Conservation (phyloP, 2,888 invertebrate genomes). For the Ephialtes manifestator region DNA sequence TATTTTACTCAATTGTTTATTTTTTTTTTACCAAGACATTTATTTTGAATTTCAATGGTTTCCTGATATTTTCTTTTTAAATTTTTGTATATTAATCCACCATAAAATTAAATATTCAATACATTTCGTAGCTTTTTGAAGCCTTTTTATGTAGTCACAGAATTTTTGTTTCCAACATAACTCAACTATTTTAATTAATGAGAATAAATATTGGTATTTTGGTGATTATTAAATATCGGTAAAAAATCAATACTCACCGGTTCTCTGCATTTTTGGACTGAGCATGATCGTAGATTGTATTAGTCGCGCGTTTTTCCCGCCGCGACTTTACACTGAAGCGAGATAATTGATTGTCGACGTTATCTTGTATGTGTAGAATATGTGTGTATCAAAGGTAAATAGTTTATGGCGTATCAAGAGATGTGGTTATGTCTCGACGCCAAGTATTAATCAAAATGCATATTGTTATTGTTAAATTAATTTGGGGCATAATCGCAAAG, state of each 20-base stretch:
- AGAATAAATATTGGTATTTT: no score
- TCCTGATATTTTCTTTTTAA: no score
- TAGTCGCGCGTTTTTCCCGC: slow-evolving; percentile 26
- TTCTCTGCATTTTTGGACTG: slow-evolving; percentile 95
- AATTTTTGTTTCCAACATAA: no score
- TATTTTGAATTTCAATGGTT: no score
- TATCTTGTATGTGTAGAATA: slow-evolving; percentile 48
- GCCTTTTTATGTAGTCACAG: no score
- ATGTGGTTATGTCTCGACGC: not conserved
- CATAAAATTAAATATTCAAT: no score
- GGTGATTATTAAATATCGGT: not conserved
- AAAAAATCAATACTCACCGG: slow-evolving; percentile 81
- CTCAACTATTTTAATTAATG: no score
- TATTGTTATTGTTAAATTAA: slow-evolving; percentile 39
- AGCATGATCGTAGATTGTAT: slow-evolving; percentile 87
- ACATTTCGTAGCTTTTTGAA: no score
- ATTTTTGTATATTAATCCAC: no score
- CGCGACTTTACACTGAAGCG: slow-evolving; percentile 37
- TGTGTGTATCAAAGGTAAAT: slow-evolving; percentile 41
- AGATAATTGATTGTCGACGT: slow-evolving; percentile 64
- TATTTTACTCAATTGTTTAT: no score
- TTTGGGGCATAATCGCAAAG: slow-evolving; percentile 22
- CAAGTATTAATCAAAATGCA: not conserved
- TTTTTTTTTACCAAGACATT: no score
- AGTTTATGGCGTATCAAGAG: slow-evolving; percentile 5